Evolutionary conservation across 2,113 vertebrate species (phyloP), one percentile per base, ranked within the genome.

Genomic region (Monarcha castaneiventris): DNA sequence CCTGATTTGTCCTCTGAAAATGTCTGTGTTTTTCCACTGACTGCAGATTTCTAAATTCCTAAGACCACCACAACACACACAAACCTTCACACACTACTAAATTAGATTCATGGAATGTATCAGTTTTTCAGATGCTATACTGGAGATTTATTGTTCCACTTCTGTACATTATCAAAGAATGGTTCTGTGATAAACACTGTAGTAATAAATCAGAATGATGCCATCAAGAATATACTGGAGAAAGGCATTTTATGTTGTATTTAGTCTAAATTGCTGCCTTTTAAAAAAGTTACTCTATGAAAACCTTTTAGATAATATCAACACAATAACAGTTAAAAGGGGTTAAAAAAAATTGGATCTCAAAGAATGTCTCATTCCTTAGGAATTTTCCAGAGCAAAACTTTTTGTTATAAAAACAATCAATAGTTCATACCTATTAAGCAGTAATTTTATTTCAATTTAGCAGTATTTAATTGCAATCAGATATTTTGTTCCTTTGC

Each of bases 141-240:
- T 0, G 8, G 58, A 90, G 82, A 93, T 84, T 71, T 96, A 87
- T 89, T 93, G 39, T 74, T 94, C 84, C 49, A 83, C 51, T 93
- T 95, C 51, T 80, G 62, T 63, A 68, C 25, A 49, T 84, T 84
- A 89, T 54, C 58, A 59, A 61, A 86, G 39, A 93, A 72, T 2
- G 2, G 43, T 89, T 86, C 73, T 87, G 58, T 49, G 39, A 94
- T 83, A 90, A 88, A 91, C 33, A 84, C 8, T 77, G 51, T 51
- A 87, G 46, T 33, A 94, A 93, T 77, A 91, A 90, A 93, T 80
- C 49, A 73, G 84, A 89, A 22, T 56, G 22, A 43, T 67, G 43
- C 17, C 54, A 90, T 87, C 62, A 74, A 86, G 39, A 95, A 81
- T 52, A 82, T 61, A 80, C 35, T 66, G 10, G 11, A 78, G n/a